Evolutionary conservation across 2,888 invertebrate genomes (phyloP), one percentile per base, ranked within the genome.

Genomic region (Saturnia pavonia): DNA sequence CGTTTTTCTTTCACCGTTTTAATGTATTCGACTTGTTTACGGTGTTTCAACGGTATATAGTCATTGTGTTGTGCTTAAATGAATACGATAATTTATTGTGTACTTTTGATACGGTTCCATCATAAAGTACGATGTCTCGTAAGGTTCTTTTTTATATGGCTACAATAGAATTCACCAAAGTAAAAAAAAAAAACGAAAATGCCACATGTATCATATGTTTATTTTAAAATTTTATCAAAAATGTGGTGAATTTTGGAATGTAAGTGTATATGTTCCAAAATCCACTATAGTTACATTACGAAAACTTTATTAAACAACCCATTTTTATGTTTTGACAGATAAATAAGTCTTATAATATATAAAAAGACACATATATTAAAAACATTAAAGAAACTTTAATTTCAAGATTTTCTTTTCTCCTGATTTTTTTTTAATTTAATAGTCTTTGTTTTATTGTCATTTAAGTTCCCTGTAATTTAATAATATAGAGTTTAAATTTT

Each of bases 401-500:
- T 60, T 60, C 57, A 60, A 60, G 25, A 27, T 27, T 60, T 63
- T 65, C 40, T 65, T 65, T 65, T 40, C 22, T n/a, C 54, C 9
- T 22, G 3, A 54, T 1, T 40, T 65, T 65, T 65, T 65, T 34
- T 65, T 40, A 9, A 16, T 19, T 8, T 40, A 40, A 40, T 19
- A 27, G 6, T 16, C 40, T 65, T 40, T 65, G 40, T 65, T 65
- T 65, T 65, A 65, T 72, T 74, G 67, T 68, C 73, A 70, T 71
- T 71, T 76, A 74, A 75, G 73, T 74, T 74, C 74, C 73, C 71
- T 74, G 65, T 65, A 65, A 40, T 40, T 65, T 40, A 65, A 65
- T 65, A 65, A 65, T 65, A 65, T 40, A 65, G n/a, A 65, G 65
- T 40, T 65, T 19, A n/a, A 65, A 40, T 6, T 11, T 9, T 19